Evolutionary conservation across 2,113 vertebrate species (phyloP), one percentile per base, ranked within the genome.

Genomic region (Diphyllodes magnificus): DNA sequence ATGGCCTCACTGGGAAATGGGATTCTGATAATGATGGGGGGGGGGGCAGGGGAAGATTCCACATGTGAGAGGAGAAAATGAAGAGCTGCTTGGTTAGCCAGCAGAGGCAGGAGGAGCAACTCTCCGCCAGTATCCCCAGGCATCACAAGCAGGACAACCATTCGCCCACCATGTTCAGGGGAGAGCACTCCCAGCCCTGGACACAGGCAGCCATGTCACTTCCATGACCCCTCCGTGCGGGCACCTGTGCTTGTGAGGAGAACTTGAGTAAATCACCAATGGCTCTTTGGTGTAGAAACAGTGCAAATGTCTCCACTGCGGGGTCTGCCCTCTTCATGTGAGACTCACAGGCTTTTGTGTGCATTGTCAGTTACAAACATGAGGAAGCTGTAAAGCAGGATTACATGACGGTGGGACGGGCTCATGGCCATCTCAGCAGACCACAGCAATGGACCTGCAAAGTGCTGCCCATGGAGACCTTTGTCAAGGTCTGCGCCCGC

Each of bases 111-210:
- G n/a, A 75, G 63, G 23, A 88, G 7, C 4, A 1, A 11, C 5
- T 33, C 19, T 37, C n/a, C 20, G 17, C 2, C 35, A 27, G 35
- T 2, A 64, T 39, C 13, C 27, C 23, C 45, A 30, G 24, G 12
- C 11, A 5, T 9, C 4, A 2, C 1, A 2, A 65, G 33, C 40
- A 37, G 53, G 44, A 44, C 13, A 49, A 39, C 6, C 3, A 6
- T 19, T 25, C 1, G 0, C 10, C 66, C 17, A 12, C 18, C 0
- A 2, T 3, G 40, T 35, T 33, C 2, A 0, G 13, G 37, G 25
- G 19, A 47, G 20, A 69, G 14, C 13, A 3, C 19, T 23, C 53
- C 57, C 72, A 80, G 61, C 18, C 56, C 50, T 25, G 9, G 31
- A 14, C 8, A 3, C 1, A 2, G 49, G 35, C 37, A n/a, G 27